Percentiles rank a stretch among this genome's conserved stretches.
These are phyloP conservation scores for Orthonychiurus folsomi DNA, from an alignment of 2,888 invertebrate genomes.

Conservation along the genomic window DNA sequence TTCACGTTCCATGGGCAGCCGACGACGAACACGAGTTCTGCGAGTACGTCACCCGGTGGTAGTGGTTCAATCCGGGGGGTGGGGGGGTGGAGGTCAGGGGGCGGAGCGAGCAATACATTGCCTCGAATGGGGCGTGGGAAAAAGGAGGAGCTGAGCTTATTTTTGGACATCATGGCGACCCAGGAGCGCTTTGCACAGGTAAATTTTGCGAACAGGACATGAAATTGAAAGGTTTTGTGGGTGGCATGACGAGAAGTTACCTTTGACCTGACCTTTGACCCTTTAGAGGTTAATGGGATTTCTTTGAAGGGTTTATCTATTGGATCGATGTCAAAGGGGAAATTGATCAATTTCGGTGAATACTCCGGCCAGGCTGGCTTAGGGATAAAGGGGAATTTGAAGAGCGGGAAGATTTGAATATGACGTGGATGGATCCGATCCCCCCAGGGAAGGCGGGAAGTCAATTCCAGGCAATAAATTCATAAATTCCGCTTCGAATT, in stretches of 20 bases:
- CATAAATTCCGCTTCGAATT: too few relatives aligned
- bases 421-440: too few relatives aligned
- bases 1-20: constrained; percentile 35
- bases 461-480: too few relatives aligned
- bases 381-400: background rate
- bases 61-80: too few relatives aligned
- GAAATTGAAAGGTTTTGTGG: constrained; percentile 43
- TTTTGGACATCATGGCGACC: constrained; percentile 72
- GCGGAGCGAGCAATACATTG: constrained; percentile 33
- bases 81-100: too few relatives aligned
- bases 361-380: too few relatives aligned
- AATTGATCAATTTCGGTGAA: background rate
- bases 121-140: constrained; percentile 47
- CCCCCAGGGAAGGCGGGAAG: too few relatives aligned
- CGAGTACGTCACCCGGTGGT: too few relatives aligned
- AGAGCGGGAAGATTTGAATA: too few relatives aligned
- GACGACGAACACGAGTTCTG: too few relatives aligned
- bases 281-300: background rate
- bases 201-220: too few relatives aligned
- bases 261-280: background rate
- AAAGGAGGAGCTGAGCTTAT: constrained; percentile 68
- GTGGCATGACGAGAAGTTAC: too few relatives aligned
- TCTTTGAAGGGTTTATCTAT: background rate
- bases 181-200: constrained; percentile 76
- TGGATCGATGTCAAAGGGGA: background rate